phyloP scores from a whole-genome alignment of 37 sponge, comb jelly and placozoan species.

The Hexactinellida sp. region DNA sequence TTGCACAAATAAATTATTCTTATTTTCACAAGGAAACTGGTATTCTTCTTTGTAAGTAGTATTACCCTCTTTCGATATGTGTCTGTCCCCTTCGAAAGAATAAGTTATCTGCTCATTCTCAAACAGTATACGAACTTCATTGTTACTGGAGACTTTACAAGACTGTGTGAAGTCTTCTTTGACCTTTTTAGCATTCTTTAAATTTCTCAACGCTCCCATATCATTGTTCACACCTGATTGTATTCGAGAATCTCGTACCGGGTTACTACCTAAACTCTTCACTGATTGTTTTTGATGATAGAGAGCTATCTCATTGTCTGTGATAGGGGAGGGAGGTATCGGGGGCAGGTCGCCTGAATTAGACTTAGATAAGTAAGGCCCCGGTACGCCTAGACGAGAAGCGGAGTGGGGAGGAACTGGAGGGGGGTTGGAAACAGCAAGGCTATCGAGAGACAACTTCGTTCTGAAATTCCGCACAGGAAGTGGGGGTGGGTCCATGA shows the following conservation, averaged over 20 bases:
- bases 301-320: background rate
- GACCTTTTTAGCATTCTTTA: background rate
- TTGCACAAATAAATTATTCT: background rate
- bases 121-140: background rate
- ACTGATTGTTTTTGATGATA: background rate
- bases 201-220: background rate
- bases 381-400: background rate
- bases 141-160: background rate
- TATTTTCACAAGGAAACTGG: no score
- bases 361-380: background rate
- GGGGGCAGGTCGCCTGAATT: background rate
- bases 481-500: conserved; percentile 5
- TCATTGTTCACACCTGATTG: background rate
- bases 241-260: background rate
- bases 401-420: background rate
- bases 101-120: background rate
- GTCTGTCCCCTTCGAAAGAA: background rate
- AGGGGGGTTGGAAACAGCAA: background rate
- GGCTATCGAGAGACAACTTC: background rate
- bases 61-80: background rate
- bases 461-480: background rate
- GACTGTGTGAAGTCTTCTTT: background rate
- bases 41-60: background rate
- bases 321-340: background rate
- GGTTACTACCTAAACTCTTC: background rate